These are phyloP conservation scores for Macrosteles quadrilineatus DNA, from an alignment of 1,140 invertebrate genomes.

Conservation along the genomic window DNA sequence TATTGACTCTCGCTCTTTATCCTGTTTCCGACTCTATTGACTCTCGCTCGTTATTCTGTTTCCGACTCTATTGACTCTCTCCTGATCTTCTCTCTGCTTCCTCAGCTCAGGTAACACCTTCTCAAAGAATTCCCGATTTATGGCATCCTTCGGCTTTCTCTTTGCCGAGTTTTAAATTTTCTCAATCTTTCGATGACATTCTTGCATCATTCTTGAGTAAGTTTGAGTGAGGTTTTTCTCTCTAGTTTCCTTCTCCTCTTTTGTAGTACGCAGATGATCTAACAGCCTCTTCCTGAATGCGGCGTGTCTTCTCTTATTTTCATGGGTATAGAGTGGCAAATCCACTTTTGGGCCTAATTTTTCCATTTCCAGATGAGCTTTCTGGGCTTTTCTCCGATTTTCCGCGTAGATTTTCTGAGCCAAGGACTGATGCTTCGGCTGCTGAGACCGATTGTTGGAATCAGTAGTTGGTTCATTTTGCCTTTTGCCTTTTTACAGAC, in stretches of 20 bases:
- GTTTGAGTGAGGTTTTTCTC: slow-evolving; percentile 80
- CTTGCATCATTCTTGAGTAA: slow-evolving; percentile 83
- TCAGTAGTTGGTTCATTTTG: no score
- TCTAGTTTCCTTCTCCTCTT: slow-evolving; percentile 70
- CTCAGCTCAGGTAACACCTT: slow-evolving; percentile 94
- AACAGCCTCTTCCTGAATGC: slow-evolving; percentile 74
- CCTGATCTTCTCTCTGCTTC: slow-evolving; percentile 94
- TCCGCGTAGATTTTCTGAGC: slow-evolving; percentile 94
- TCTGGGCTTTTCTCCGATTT: slow-evolving; percentile 86
- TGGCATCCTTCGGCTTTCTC: slow-evolving; percentile 86
- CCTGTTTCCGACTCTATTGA: slow-evolving; percentile 84
- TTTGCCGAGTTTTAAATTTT: slow-evolving; percentile 79
- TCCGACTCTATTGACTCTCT: slow-evolving; percentile 89
- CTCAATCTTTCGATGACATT: slow-evolving; percentile 90
- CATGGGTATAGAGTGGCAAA: slow-evolving; percentile 53
- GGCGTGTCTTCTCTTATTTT: slow-evolving; percentile 57
- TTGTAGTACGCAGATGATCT: slow-evolving; percentile 76
- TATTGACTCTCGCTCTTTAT: slow-evolving; percentile 93
- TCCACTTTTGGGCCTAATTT: slow-evolving; percentile 75
- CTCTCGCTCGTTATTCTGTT: slow-evolving; percentile 93
- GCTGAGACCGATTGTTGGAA: no score
- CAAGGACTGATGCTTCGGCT: slow-evolving; percentile 79
- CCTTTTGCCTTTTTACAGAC: no score
- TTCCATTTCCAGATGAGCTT: slow-evolving; percentile 76
- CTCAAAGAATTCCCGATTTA: slow-evolving; percentile 94